A percentile compares a stretch with the other conserved stretches of the same genome.
Conservation (phyloP, 2,888 invertebrate genomes). For the Ypsolopha scabrella region DNA sequence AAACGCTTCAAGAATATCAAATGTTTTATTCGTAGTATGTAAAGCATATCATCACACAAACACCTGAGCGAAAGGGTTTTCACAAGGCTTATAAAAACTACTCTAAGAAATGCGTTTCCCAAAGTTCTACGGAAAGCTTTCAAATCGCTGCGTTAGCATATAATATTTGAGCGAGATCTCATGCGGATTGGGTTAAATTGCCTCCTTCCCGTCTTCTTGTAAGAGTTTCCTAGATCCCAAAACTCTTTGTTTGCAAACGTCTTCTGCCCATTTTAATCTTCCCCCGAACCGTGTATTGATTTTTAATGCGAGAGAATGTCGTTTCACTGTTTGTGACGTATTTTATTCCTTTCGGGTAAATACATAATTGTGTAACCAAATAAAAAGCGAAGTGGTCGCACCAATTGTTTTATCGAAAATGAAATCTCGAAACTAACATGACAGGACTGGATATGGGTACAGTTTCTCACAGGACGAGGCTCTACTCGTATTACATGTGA, state of each 20-base stretch:
- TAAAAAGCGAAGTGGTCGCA: too few relatives aligned
- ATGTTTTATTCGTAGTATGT: too few relatives aligned
- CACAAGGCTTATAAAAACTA: constrained; percentile 26
- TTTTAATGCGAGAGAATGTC: not conserved
- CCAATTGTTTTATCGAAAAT: too few relatives aligned
- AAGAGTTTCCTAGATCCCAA: constrained; percentile 32
- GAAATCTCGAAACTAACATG: too few relatives aligned
- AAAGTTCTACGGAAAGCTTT: constrained; percentile 19
- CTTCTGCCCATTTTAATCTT: constrained; percentile 28
- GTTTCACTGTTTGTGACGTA: too few relatives aligned
- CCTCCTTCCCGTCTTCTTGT: not conserved
- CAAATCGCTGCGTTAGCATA: constrained; percentile 42
- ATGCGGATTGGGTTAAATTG: not conserved
- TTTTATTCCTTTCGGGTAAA: too few relatives aligned
- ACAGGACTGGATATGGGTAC: too few relatives aligned
- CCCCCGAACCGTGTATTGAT: constrained; percentile 21
- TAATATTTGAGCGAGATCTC: constrained; percentile 24
- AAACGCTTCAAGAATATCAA: too few relatives aligned
- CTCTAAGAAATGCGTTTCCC: not conserved
- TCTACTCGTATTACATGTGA: too few relatives aligned
- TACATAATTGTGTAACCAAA: too few relatives aligned
- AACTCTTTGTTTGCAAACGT: constrained; percentile 31
- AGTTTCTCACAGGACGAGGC: too few relatives aligned
- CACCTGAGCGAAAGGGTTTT: constrained; percentile 18
- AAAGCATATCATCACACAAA: too few relatives aligned